A percentile compares a stretch with the other conserved stretches of the same genome.
phyloP scores from a whole-genome alignment of 2,888 invertebrate species.

The Melanostoma mellinum region DNA sequence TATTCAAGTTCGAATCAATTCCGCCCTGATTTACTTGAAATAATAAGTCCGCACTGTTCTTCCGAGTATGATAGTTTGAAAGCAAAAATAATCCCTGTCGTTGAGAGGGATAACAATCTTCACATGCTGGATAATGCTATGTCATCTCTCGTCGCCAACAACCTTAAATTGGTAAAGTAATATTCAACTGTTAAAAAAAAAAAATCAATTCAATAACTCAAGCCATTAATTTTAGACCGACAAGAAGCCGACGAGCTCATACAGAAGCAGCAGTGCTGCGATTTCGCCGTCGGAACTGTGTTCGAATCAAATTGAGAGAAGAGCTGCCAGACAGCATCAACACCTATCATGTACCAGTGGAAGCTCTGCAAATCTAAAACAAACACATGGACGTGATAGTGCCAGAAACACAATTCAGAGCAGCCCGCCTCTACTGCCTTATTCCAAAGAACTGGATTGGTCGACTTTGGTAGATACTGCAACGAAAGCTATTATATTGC shows the following conservation, averaged over 20 bases:
- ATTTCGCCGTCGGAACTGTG: too few relatives aligned
- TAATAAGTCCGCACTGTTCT: slow-evolving; percentile 91
- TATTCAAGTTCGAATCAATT: slow-evolving; percentile 83
- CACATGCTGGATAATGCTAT: slow-evolving; percentile 12
- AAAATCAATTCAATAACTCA: slow-evolving; percentile 76
- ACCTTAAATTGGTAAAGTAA: slow-evolving; percentile 46
- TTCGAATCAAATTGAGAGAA: too few relatives aligned
- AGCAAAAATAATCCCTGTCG: slow-evolving; percentile 18
- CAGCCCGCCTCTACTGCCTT: slow-evolving; percentile 84
- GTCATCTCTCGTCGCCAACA: slow-evolving; percentile 11
- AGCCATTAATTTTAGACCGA: slow-evolving; percentile 74
- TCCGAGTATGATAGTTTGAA: slow-evolving; percentile 78
- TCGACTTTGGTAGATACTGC: slow-evolving; percentile 91
- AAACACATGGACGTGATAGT: slow-evolving; percentile 59
- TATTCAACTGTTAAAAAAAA: neutral
- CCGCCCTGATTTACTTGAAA: slow-evolving; percentile 92
- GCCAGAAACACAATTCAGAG: slow-evolving; percentile 77
- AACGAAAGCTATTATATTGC: slow-evolving; percentile 86
- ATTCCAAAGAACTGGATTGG: slow-evolving; percentile 90
- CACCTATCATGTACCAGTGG: slow-evolving; percentile 73
- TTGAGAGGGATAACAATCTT: slow-evolving; percentile 10
- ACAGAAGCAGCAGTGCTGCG: neutral
- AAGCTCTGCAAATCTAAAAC: slow-evolving; percentile 14
- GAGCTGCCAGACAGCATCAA: slow-evolving; percentile 9
- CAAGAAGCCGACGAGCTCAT: slow-evolving; percentile 73